Conservation (phyloP, 2,113 vertebrate species). For the Tylochromis polylepis region DNA sequence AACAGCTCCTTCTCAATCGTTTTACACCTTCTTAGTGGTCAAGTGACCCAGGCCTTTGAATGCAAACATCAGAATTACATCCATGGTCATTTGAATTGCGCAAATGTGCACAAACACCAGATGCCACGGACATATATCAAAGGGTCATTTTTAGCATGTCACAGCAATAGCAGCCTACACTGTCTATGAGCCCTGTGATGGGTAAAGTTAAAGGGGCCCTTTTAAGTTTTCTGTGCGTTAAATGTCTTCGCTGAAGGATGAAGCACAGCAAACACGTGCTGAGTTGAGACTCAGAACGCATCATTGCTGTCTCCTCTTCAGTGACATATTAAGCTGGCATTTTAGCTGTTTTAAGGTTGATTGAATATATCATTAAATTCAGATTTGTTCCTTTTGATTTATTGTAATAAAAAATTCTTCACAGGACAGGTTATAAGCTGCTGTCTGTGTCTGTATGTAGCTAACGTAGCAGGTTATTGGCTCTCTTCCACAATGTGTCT, state of each 20-base stretch:
- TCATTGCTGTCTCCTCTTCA: slow-evolving; percentile 15
- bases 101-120: slow-evolving; percentile 13
- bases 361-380: slow-evolving; percentile 43
- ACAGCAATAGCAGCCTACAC: not conserved
- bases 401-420: slow-evolving; percentile 12
- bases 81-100: not conserved
- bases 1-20: slow-evolving; percentile 35
- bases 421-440: not conserved
- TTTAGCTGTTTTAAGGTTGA: slow-evolving; percentile 45
- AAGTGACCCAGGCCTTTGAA: not conserved
- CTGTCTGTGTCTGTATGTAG: not conserved
- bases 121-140: not conserved
- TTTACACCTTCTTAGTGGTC: slow-evolving; percentile 30
- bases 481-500: not conserved
- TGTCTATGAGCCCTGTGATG: slow-evolving; percentile 1
- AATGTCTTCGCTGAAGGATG: slow-evolving; percentile 46
- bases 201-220: slow-evolving; percentile 37
- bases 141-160: slow-evolving; percentile 34
- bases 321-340: slow-evolving; percentile 50
- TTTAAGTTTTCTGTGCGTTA: slow-evolving; percentile 22
- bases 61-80: slow-evolving; percentile 12
- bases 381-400: slow-evolving; percentile 55
- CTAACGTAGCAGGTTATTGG: not conserved
- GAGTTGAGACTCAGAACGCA: slow-evolving; percentile 27
- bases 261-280: slow-evolving; percentile 26